Percentiles rank a stretch among this genome's conserved stretches.
phyloP scores from a whole-genome alignment of 1,140 invertebrate species.

The Paralvinella palmiformis region DNA sequence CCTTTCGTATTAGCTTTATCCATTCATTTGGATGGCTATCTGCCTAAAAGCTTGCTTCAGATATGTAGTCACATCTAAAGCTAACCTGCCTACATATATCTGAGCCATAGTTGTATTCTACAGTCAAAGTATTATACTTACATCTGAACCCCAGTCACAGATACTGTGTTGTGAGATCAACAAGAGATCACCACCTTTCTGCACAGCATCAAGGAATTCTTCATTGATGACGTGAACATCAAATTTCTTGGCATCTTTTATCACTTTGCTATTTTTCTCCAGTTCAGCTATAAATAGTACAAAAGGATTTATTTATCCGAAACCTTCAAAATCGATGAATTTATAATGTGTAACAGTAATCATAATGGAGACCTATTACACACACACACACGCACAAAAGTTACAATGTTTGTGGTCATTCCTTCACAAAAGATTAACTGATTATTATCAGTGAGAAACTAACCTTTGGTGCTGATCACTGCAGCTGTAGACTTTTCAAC shows the following conservation, averaged over 20 bases:
- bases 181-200: conserved; percentile 41
- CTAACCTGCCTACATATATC: no score
- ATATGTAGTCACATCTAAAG: no score
- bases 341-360: neutral
- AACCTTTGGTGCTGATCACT: conserved; percentile 66
- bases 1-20: no score
- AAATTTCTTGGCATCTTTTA: conserved; percentile 61
- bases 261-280: conserved; percentile 61
- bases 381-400: no score
- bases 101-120: no score
- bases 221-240: conserved; percentile 74
- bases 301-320: no score
- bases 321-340: no score
- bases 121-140: conserved; percentile 50
- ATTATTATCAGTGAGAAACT: no score
- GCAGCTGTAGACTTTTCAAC: conserved; percentile 64
- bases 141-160: conserved; percentile 76
- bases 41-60: no score
- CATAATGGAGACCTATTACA: neutral
- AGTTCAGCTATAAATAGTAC: conserved; percentile 57
- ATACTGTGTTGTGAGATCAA: conserved; percentile 68
- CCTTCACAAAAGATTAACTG: neutral
- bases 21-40: no score
- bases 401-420: neutral
- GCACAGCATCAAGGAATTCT: conserved; percentile 64